Conservation (phyloP, 1,140 invertebrate species). For the Marisa cornuarietis region DNA sequence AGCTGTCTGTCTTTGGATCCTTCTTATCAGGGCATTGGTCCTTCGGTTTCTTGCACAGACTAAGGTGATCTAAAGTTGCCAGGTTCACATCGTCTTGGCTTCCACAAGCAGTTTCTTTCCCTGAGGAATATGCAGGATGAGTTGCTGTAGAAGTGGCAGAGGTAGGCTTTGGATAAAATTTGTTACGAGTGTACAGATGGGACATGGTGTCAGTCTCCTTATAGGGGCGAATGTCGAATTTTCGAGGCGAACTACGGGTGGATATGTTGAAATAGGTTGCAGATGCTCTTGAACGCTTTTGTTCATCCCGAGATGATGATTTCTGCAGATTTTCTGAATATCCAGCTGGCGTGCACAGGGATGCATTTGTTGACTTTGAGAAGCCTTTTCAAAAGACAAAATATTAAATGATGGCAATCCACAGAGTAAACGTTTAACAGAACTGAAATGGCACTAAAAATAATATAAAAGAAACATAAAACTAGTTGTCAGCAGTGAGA, state of each 20-base stretch:
- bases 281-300: background rate
- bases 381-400: background rate
- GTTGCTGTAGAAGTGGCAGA: too few species aligned
- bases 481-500: background rate
- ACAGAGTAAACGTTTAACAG: background rate
- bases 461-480: background rate
- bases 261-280: conserved; percentile 36
- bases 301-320: background rate
- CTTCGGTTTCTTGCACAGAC: too few species aligned
- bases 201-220: conserved; percentile 9
- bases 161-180: conserved; percentile 23
- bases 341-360: background rate
- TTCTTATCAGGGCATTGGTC: too few species aligned
- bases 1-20: too few species aligned
- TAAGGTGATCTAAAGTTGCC: too few species aligned
- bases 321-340: background rate
- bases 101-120: too few species aligned
- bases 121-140: too few species aligned
- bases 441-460: background rate
- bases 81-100: too few species aligned
- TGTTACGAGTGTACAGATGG: conserved; percentile 29
- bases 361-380: background rate
- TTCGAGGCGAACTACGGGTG: conserved; percentile 38
- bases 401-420: background rate
- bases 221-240: conserved; percentile 40